These are phyloP conservation scores for Papilio polyxenes DNA, from an alignment of 1,140 invertebrate genomes.

Conservation along the genomic window DNA sequence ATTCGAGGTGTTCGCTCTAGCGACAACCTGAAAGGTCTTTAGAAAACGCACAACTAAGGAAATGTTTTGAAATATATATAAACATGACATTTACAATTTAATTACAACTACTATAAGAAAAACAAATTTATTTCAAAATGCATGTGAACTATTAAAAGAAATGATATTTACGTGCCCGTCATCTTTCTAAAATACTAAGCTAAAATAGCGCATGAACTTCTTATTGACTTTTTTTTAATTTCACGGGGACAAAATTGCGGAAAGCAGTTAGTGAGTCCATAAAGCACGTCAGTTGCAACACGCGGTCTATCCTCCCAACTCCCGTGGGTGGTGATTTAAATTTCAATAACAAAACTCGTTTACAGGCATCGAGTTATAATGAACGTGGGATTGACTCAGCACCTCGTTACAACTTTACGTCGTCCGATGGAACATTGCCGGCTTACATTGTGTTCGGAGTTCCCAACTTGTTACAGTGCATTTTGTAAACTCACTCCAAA, in stretches of 20 bases:
- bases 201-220: too few relatives aligned
- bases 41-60: neutral
- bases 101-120: too few relatives aligned
- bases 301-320: neutral
- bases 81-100: neutral
- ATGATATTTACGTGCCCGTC: too few relatives aligned
- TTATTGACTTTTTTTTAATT: too few relatives aligned
- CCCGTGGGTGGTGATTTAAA: constrained; percentile 10
- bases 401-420: neutral
- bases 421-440: neutral
- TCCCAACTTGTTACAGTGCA: neutral
- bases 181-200: too few relatives aligned
- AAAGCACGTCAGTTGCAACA: neutral
- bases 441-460: neutral
- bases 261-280: neutral
- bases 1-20: neutral
- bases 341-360: constrained; percentile 25
- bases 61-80: neutral
- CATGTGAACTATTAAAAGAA: too few relatives aligned
- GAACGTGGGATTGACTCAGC: neutral
- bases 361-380: constrained; percentile 15
- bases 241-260: too few relatives aligned
- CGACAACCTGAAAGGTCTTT: neutral
- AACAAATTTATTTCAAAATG: too few relatives aligned
- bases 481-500: neutral